A percentile compares a stretch with the other conserved stretches of the same genome.
phyloP scores from a whole-genome alignment of 2,113 vertebrate species.

The Andinoacara biseriatus region DNA sequence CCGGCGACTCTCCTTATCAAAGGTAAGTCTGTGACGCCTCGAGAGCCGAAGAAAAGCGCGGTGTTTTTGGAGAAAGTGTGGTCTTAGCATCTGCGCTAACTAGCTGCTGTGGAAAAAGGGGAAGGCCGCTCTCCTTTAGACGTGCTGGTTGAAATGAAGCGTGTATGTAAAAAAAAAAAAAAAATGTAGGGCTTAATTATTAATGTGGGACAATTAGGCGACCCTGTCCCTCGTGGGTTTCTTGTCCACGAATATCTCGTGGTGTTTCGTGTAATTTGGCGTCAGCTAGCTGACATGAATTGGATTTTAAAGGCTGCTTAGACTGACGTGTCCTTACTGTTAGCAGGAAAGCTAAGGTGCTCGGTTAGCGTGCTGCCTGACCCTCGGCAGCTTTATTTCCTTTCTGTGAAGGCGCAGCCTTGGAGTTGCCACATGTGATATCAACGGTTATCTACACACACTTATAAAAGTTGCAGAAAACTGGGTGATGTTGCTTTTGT shows the following conservation, averaged over 20 bases:
- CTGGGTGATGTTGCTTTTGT: neutral
- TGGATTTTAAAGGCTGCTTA: constrained; percentile 5
- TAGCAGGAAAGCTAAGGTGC: constrained; percentile 44
- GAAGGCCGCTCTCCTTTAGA: constrained; percentile 39
- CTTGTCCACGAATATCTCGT: accelerated
- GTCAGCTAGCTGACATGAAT: no score
- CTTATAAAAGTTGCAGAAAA: neutral
- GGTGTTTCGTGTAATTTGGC: accelerated
- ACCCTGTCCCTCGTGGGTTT: accelerated
- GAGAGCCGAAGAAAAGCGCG: accelerated
- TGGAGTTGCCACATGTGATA: accelerated
- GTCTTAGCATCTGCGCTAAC: constrained; percentile 39
- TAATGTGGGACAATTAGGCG: accelerated
- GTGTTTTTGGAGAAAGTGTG: accelerated
- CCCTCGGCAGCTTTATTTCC: neutral
- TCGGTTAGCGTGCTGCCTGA: neutral
- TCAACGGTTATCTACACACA: no score
- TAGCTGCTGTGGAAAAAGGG: neutral
- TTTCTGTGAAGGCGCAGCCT: neutral
- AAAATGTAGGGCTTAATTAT: neutral
- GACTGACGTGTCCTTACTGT: constrained; percentile 78
- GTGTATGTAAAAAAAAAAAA: accelerated
- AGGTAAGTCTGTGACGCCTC: constrained; percentile 32
- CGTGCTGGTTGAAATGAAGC: constrained; percentile 2
- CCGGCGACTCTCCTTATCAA: constrained; percentile 66